Conservation (phyloP, 2,888 invertebrate genomes). For the Ormia ochracea region DNA sequence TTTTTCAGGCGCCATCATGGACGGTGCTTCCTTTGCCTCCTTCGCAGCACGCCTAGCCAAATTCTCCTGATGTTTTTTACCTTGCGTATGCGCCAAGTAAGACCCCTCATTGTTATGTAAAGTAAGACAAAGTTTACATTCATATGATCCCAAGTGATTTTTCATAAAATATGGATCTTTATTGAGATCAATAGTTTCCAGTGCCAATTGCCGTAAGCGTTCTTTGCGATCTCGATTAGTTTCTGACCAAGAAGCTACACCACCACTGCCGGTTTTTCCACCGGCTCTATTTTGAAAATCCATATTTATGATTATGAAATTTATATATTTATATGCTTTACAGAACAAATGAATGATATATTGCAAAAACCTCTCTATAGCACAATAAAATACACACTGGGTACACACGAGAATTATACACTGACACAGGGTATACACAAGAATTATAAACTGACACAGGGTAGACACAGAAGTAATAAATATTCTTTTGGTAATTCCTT, state of each 20-base stretch:
- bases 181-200: conserved; percentile 98
- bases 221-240: conserved; percentile 97
- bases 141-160: conserved; percentile 98
- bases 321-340: no score
- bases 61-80: conserved; percentile 99
- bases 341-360: no score
- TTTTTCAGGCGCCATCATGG: conserved; percentile 94
- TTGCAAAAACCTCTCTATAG: no score
- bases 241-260: conserved; percentile 99
- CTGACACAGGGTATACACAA: no score
- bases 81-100: conserved; percentile 99
- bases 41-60: conserved; percentile 97
- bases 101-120: conserved; percentile 99
- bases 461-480: no score
- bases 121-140: conserved; percentile 98
- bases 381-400: no score
- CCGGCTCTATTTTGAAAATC: conserved; percentile 99
- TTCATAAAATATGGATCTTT: conserved; percentile 99
- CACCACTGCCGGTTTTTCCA: conserved; percentile 99
- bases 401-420: no score
- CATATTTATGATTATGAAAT: no score
- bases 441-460: no score
- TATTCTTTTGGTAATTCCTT: no score
- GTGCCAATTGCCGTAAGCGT: conserved; percentile 93
- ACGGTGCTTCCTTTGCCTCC: conserved; percentile 98